Evolutionary conservation across 2,888 invertebrate genomes (phyloP).

Genomic region (Cantharis rufa): DNA sequence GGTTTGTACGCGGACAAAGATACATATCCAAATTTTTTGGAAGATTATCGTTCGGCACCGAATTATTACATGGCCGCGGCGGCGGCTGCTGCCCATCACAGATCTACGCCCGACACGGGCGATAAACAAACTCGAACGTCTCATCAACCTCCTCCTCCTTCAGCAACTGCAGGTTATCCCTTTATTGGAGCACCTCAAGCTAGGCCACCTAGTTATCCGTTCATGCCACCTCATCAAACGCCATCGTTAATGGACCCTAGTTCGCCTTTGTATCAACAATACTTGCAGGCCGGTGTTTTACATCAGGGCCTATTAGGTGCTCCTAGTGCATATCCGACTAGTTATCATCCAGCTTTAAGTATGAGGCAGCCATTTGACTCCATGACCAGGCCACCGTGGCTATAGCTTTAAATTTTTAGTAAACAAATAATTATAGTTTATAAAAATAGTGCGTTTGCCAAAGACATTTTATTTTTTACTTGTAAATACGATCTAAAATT

Average conservation of each 20-base stretch:
- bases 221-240: slow-evolving; percentile 59
- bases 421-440: slow-evolving; percentile 23
- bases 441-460: slow-evolving; percentile 39
- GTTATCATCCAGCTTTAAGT: slow-evolving; percentile 65
- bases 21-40: slow-evolving; percentile 70
- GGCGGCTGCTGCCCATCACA: slow-evolving; percentile 54
- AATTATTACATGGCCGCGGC: slow-evolving; percentile 63
- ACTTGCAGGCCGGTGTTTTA: slow-evolving; percentile 63
- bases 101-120: slow-evolving; percentile 52
- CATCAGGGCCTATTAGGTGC: slow-evolving; percentile 56
- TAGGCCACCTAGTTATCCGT: slow-evolving; percentile 65
- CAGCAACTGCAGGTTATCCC: slow-evolving; percentile 58
- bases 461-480: slow-evolving; percentile 43
- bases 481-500: not conserved
- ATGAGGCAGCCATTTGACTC: slow-evolving; percentile 75
- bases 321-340: slow-evolving; percentile 66
- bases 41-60: slow-evolving; percentile 68
- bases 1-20: slow-evolving; percentile 68
- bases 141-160: slow-evolving; percentile 56
- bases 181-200: slow-evolving; percentile 66
- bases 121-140: slow-evolving; percentile 45
- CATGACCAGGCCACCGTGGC: slow-evolving; percentile 71
- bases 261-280: slow-evolving; percentile 74
- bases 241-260: slow-evolving; percentile 62
- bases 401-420: slow-evolving; percentile 52